phyloP scores from a whole-genome alignment of 2,888 invertebrate species.

The Danaus chrysippus region DNA sequence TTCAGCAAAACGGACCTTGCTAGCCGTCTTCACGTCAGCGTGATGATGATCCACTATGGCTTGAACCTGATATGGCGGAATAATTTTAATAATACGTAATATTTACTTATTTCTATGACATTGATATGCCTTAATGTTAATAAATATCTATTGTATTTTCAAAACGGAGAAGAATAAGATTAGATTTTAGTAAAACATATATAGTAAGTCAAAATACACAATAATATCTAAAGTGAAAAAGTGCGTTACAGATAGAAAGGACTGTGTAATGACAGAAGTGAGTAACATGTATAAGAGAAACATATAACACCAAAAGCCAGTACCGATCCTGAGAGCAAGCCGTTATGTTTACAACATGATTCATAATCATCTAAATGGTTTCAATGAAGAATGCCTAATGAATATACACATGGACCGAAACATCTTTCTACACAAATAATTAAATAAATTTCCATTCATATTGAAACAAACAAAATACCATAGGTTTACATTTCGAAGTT shows the following conservation, averaged over 20 bases:
- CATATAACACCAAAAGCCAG: conserved; percentile 5
- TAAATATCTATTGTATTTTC: too few species aligned
- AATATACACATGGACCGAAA: background rate
- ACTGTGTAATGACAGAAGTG: conserved; percentile 18
- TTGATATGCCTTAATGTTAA: too few species aligned
- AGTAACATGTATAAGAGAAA: conserved; percentile 15
- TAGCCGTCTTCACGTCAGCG: conserved; percentile 87
- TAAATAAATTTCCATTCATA: conserved; percentile 4
- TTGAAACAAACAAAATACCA: conserved; percentile 4
- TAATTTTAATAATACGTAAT: too few species aligned
- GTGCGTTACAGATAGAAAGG: conserved; percentile 23
- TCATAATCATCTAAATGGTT: conserved; percentile 1
- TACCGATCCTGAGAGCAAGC: conserved; percentile 16
- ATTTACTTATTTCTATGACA: too few species aligned
- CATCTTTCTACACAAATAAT: conserved; percentile 8
- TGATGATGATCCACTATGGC: conserved; percentile 95
- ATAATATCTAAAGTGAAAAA: conserved; percentile 12
- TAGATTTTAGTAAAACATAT: too few species aligned
- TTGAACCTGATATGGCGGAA: conserved; percentile 84
- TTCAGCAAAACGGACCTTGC: conserved; percentile 93
- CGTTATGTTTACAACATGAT: background rate
- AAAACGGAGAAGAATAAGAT: too few species aligned
- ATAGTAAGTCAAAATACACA: background rate
- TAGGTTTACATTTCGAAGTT: background rate
- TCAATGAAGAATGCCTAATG: conserved; percentile 5